These are phyloP conservation scores for Thymelicus lineola DNA, from an alignment of 2,888 invertebrate genomes.

Conservation along the genomic window DNA sequence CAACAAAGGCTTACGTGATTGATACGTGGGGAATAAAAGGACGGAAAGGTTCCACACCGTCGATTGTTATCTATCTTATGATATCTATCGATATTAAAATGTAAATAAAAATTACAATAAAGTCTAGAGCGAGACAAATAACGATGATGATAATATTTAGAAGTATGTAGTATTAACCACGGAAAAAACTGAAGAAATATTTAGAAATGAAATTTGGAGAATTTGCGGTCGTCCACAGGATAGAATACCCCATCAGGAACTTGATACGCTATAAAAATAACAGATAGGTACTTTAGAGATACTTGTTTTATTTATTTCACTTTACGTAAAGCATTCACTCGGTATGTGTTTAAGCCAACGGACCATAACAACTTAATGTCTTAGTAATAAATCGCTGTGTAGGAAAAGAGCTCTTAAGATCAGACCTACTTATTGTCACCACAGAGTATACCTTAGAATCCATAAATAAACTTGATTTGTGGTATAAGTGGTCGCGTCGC, in stretches of 20 bases:
- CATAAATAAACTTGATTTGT: conserved; percentile 63
- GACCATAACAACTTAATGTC: conserved; percentile 33
- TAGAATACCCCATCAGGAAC: no score
- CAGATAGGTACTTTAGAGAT: background rate
- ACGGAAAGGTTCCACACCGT: conserved; percentile 4
- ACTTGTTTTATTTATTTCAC: conserved; percentile 14
- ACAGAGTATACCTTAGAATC: conserved; percentile 41
- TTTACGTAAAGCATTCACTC: background rate
- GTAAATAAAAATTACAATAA: no score
- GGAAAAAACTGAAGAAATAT: no score
- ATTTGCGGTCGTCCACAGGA: no score
- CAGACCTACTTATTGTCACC: conserved; percentile 34
- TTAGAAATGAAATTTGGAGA: no score
- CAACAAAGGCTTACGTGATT: conserved; percentile 23
- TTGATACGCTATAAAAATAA: no score
- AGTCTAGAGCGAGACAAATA: no score
- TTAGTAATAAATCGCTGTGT: conserved; percentile 29
- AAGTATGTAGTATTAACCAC: no score
- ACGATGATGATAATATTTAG: no score
- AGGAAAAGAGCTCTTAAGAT: conserved; percentile 28
- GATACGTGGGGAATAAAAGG: conserved; percentile 14
- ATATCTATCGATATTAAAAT: no score
- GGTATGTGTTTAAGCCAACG: conserved; percentile 16
- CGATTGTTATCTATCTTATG: background rate
- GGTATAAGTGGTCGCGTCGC: conserved; percentile 46